Evolutionary conservation across 2,888 invertebrate species (phyloP).

Genomic region (Rhingia rostrata): DNA sequence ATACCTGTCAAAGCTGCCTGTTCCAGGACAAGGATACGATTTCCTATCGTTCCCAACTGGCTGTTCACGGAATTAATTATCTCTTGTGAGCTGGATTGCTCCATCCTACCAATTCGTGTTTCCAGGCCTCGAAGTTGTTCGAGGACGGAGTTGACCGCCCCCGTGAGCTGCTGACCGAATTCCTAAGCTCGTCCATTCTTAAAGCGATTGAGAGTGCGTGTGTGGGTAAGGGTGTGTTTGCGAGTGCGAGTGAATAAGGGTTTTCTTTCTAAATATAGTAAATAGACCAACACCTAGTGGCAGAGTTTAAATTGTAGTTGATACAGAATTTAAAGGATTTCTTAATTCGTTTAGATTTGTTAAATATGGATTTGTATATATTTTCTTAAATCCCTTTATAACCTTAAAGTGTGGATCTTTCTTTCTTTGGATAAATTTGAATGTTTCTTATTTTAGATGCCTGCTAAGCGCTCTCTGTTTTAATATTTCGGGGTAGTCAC

Average conservation of each 20-base stretch:
- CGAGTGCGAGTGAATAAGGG: background rate
- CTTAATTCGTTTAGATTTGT: background rate
- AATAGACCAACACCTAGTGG: background rate
- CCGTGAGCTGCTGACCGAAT: too few relatives aligned
- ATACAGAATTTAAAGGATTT: background rate
- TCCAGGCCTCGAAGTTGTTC: constrained; percentile 35
- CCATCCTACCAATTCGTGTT: constrained; percentile 1
- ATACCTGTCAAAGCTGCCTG: background rate
- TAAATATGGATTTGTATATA: background rate
- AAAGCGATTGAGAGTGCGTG: background rate
- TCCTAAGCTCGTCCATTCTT: background rate
- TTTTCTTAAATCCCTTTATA: background rate
- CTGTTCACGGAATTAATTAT: background rate
- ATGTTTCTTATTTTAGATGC: background rate
- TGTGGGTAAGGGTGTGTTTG: background rate
- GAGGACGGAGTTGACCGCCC: constrained; percentile 26
- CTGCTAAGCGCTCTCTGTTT: constrained; percentile 2
- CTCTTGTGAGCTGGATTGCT: constrained; percentile 1
- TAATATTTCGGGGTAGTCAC: background rate
- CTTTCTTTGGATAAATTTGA: background rate
- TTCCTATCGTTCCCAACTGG: background rate
- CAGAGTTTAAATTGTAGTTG: background rate
- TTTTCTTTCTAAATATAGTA: background rate
- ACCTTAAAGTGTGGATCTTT: background rate
- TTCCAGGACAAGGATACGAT: background rate